phyloP scores from a whole-genome alignment of 1,140 invertebrate genomes.

The Atta texana region DNA sequence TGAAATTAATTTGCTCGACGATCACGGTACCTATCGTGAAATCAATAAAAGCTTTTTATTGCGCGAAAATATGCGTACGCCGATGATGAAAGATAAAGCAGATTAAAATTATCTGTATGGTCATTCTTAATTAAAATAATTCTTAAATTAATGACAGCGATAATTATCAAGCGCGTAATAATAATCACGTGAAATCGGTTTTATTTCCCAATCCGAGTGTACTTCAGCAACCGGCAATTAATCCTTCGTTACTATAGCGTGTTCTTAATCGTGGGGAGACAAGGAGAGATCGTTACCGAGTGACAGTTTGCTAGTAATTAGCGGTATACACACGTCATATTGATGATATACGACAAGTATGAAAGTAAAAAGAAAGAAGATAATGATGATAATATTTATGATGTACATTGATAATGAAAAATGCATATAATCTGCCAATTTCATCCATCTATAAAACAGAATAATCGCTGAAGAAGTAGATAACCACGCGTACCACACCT shows the following conservation, averaged over 20 bases:
- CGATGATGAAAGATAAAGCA: neutral
- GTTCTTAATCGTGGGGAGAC: slow-evolving; percentile 14
- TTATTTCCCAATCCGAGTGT: slow-evolving; percentile 71
- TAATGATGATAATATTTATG: slow-evolving; percentile 47
- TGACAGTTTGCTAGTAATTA: slow-evolving; percentile 60
- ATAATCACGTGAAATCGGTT: slow-evolving; percentile 65
- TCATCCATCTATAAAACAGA: neutral
- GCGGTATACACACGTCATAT: slow-evolving; percentile 47
- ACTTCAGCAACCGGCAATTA: slow-evolving; percentile 60
- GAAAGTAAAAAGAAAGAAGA: slow-evolving; percentile 36
- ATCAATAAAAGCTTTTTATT: slow-evolving; percentile 10
- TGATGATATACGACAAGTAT: neutral
- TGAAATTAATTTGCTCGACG: slow-evolving; percentile 45
- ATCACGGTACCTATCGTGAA: neutral
- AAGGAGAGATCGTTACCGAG: slow-evolving; percentile 26
- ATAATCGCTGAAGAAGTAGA: slow-evolving; percentile 20
- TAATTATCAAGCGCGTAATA: slow-evolving; percentile 51
- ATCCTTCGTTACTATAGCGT: neutral
- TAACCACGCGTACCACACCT: neutral
- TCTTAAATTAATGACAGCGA: slow-evolving; percentile 24
- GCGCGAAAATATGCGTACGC: neutral
- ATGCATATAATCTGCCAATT: neutral
- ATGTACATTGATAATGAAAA: slow-evolving; percentile 39
- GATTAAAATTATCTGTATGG: neutral
- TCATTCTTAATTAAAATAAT: slow-evolving; percentile 13